These are phyloP conservation scores for Equus quagga DNA, from an alignment of 2,113 vertebrate genomes.

Conservation along the genomic window DNA sequence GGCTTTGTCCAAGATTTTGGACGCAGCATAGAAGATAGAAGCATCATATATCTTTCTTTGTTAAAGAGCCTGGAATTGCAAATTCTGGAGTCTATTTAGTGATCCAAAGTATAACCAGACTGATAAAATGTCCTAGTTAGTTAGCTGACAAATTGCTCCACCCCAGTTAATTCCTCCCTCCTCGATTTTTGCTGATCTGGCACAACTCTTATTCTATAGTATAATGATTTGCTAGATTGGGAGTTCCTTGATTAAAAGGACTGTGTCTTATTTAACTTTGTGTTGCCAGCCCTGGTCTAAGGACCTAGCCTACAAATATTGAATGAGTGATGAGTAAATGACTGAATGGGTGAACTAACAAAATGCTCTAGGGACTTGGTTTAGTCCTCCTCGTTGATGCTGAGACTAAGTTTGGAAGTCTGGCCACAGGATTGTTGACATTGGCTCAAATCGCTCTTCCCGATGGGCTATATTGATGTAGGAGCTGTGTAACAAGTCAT, in stretches of 20 bases:
- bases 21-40: background rate
- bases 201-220: background rate
- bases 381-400: background rate
- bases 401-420: background rate
- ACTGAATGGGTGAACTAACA: background rate
- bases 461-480: background rate
- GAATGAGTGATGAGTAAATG: background rate
- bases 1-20: background rate
- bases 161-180: background rate
- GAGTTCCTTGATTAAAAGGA: background rate
- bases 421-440: background rate
- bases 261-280: background rate
- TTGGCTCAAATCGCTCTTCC: background rate
- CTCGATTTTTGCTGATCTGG: background rate
- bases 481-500: background rate
- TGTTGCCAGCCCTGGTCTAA: background rate
- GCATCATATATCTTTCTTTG: background rate
- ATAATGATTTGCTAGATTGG: background rate
- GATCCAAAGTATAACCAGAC: background rate
- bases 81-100: background rate
- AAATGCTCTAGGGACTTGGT: background rate
- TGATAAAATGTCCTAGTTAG: slow-evolving; percentile 28
- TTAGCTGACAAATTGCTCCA: background rate
- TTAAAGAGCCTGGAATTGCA: background rate
- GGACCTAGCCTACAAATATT: background rate